A percentile compares a stretch with the other conserved stretches of the same genome.
Conservation (phyloP, 2,797 vertebrate species). For the Cossypha dichroa region DNA sequence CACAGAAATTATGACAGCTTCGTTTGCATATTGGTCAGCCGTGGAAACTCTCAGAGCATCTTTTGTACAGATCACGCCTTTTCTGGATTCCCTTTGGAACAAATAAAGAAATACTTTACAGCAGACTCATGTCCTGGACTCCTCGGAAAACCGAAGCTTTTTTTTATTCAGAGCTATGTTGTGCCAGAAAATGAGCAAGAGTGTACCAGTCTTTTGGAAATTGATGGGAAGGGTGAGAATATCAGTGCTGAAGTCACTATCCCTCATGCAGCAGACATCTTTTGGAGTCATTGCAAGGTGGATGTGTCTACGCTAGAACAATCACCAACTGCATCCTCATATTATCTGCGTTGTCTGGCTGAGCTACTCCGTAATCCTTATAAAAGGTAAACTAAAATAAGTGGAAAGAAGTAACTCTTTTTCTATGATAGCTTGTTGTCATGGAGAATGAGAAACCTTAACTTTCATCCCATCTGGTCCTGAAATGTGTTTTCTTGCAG, state of each 20-base stretch:
- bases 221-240: conserved; percentile 70
- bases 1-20: conserved; percentile 79
- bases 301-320: conserved; percentile 71
- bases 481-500: background rate
- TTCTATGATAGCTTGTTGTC: background rate
- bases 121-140: conserved; percentile 80
- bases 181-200: conserved; percentile 16
- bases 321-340: conserved; percentile 59
- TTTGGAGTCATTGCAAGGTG: conserved; percentile 91
- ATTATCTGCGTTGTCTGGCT: conserved; percentile 82
- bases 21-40: conserved; percentile 87
- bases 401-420: background rate
- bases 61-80: conserved; percentile 77
- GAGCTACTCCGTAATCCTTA: conserved; percentile 74
- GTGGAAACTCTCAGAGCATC: conserved; percentile 72
- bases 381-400: conserved; percentile 65
- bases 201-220: conserved; percentile 68
- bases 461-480: background rate
- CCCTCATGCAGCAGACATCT: conserved; percentile 86
- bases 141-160: conserved; percentile 91
- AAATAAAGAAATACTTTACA: conserved; percentile 78
- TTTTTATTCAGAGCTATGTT: conserved; percentile 91
- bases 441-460: background rate
- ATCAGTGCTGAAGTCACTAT: conserved; percentile 8
- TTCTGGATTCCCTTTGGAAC: conserved; percentile 74